phyloP scores from a whole-genome alignment of 64 coral and sea anemone genomes.

The Porites australiensis region DNA sequence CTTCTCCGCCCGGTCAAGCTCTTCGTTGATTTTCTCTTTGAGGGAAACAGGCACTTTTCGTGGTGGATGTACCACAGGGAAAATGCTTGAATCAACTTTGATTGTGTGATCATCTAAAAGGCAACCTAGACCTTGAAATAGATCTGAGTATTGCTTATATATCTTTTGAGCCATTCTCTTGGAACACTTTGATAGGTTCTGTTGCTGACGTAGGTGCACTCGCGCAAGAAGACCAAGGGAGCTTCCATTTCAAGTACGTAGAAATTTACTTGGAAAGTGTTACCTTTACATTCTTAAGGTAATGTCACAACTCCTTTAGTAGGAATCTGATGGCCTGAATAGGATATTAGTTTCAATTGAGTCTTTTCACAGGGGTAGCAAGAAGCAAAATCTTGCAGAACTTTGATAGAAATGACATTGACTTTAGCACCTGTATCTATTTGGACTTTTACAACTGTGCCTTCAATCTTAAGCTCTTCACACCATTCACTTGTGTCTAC shows the following conservation, averaged over 20 bases:
- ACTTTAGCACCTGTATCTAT: constrained; percentile 44
- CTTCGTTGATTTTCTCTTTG: constrained; percentile 23
- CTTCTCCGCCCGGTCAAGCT: constrained; percentile 33
- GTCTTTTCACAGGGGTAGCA: background rate
- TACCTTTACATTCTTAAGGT: constrained; percentile 17
- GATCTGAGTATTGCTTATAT: constrained; percentile 13
- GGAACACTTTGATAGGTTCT: background rate
- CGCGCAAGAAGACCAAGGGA: constrained; percentile 12
- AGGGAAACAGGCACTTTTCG: constrained; percentile 18
- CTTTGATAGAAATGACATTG: background rate
- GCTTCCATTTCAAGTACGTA: constrained; percentile 35
- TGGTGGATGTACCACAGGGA: constrained; percentile 27
- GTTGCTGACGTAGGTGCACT: constrained; percentile 18
- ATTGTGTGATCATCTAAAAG: constrained; percentile 35
- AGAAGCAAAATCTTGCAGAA: background rate
- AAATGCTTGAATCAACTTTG: background rate
- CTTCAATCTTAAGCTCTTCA: constrained; percentile 8
- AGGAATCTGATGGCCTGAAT: constrained; percentile 44
- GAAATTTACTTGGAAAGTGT: background rate
- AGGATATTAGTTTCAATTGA: constrained; percentile 34
- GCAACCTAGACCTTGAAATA: constrained; percentile 45
- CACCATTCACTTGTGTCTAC: background rate
- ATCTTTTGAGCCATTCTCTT: background rate
- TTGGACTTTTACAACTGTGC: background rate
- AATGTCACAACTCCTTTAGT: constrained; percentile 16